Percentiles rank a stretch among this genome's conserved stretches.
Evolutionary conservation across 2,888 invertebrate species (phyloP).

Genomic region (Nephrotoma guestfalica): DNA sequence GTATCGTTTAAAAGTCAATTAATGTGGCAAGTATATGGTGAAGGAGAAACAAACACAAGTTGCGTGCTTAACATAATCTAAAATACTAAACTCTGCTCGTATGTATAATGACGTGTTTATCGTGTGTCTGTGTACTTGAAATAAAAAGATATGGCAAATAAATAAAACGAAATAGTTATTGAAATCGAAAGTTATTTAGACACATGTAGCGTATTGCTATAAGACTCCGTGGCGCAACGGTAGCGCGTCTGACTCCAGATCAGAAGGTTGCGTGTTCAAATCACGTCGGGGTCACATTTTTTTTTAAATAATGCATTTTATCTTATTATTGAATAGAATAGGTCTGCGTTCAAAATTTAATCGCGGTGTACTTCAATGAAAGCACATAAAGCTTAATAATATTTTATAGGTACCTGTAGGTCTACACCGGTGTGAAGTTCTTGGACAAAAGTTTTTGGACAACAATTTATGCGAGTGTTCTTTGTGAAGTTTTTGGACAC

Average conservation of each 20-base stretch:
- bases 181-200: not conserved
- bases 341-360: too few species aligned
- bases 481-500: too few species aligned
- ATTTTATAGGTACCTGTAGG: too few species aligned
- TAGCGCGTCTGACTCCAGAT: conserved; percentile 13
- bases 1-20: not conserved
- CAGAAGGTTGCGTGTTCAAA: conserved; percentile 12
- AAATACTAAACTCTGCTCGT: not conserved
- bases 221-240: conserved; percentile 12
- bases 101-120: not conserved
- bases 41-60: not conserved
- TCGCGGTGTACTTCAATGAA: too few species aligned
- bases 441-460: too few species aligned
- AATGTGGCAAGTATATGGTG: not conserved
- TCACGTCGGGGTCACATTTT: conserved; percentile 10
- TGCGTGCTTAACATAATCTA: not conserved
- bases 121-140: not conserved
- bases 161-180: not conserved
- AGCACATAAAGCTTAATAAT: too few species aligned
- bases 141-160: too few species aligned
- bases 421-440: too few species aligned
- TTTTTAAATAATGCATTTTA: too few species aligned
- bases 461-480: too few species aligned
- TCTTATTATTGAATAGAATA: too few species aligned
- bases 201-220: not conserved